Evolutionary conservation across 2,888 invertebrate species (phyloP).

Genomic region (Ferdinandea cuprea): DNA sequence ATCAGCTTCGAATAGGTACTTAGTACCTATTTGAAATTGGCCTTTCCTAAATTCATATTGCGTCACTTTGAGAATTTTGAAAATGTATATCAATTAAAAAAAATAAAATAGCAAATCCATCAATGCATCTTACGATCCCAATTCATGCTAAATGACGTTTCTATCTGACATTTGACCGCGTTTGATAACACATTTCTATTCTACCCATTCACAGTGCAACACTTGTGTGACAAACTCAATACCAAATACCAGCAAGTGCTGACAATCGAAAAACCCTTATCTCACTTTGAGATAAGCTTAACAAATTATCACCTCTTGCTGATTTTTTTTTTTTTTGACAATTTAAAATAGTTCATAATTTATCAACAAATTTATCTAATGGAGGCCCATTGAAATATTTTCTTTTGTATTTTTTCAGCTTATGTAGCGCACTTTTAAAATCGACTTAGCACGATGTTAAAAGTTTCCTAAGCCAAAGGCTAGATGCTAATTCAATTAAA

Average conservation of each 20-base stretch:
- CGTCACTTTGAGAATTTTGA: too few species aligned
- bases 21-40: too few species aligned
- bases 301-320: neutral
- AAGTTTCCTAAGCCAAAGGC: neutral
- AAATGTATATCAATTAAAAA: too few species aligned
- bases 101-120: too few species aligned
- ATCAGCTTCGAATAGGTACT: too few species aligned
- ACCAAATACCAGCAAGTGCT: too few species aligned
- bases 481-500: conserved; percentile 10
- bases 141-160: neutral
- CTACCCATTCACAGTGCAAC: neutral
- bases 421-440: conserved; percentile 33
- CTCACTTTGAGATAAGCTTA: neutral
- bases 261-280: neutral
- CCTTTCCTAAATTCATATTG: too few species aligned
- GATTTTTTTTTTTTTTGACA: too few species aligned
- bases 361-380: neutral
- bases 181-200: too few species aligned
- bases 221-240: neutral
- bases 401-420: conserved; percentile 1
- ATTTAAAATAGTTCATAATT: neutral
- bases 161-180: neutral
- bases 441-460: conserved; percentile 29
- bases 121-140: too few species aligned
- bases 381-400: neutral